Evolutionary conservation across 2,888 invertebrate genomes (phyloP), one percentile per base, ranked within the genome.

Genomic region (Ichneumoninae sp.): DNA sequence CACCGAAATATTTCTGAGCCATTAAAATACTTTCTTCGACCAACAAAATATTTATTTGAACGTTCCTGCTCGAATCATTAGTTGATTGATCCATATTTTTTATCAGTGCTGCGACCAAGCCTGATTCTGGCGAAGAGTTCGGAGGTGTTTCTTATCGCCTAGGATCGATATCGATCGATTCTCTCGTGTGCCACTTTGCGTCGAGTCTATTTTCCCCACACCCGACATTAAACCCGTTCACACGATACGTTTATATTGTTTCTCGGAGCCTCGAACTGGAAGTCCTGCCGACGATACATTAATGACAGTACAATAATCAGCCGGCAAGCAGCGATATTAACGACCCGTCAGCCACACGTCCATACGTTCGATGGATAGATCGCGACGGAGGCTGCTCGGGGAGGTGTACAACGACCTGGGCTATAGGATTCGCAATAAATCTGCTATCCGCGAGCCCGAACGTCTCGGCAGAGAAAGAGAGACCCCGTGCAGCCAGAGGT

Each of bases 341-440:
- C 69, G 77, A 74, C 72, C 77, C 44, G 83, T 77, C 83, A 44
- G 72, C n/a, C 16, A 26, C 22, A 19, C 22, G 52, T 69, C 80
- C 68, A 69, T 71, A 72, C 72, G 62, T 68, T 80, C 83, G 68
- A 80, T 77, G 8, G 80, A 83, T 71, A 40, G 57, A 70, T 36
- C 30, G 71, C 60, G 33, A 65, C 7, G 33, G 40, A 36, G 26
- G 65, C 22, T 60, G 65, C 50, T 65, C 26, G 77, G 19, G 30
- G 76, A 78, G 70, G 54, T 78, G 70, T 77, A 81, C 84, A 84
- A 84, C 81, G 84, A 81, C 78, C 80, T 77, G 36, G 40, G 78
- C 54, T 44, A 72, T 75, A 65, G 54, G 84, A 78, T 84, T 78
- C 69, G 84, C 84, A 75, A 84, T 84, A 84, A 84, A 84, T 84